Evolutionary conservation across 2,113 vertebrate genomes (phyloP).

Genomic region (Plestiodon gilberti): DNA sequence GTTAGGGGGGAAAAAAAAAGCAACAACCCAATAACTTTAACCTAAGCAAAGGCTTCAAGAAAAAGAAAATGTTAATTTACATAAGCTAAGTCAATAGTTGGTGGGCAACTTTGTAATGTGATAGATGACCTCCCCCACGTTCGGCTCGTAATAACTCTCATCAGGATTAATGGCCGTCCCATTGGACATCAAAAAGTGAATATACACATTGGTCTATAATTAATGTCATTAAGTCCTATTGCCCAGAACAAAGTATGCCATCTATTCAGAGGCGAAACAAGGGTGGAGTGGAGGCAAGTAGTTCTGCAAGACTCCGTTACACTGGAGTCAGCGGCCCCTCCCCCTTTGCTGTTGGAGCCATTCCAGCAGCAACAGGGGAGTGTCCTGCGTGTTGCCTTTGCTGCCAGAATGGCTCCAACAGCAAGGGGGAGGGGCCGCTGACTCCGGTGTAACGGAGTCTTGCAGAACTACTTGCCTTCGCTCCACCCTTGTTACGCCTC

Average conservation of each 20-base stretch:
- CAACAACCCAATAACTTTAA: neutral
- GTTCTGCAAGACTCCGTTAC: too few relatives aligned
- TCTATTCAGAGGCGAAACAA: too few relatives aligned
- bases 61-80: neutral
- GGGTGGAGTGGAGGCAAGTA: too few relatives aligned
- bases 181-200: neutral
- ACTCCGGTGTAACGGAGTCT: too few relatives aligned
- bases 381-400: too few relatives aligned
- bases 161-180: constrained; percentile 49
- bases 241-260: neutral
- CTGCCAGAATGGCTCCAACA: too few relatives aligned
- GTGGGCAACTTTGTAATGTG: neutral
- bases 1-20: constrained; percentile 19
- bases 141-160: neutral
- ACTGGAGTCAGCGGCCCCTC: too few relatives aligned
- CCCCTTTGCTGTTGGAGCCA: too few relatives aligned
- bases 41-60: neutral
- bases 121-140: constrained; percentile 30
- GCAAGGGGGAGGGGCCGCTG: too few relatives aligned
- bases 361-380: too few relatives aligned
- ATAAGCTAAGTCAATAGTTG: constrained; percentile 11
- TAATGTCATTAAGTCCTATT: neutral
- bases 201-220: neutral
- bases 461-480: too few relatives aligned
- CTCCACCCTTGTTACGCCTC: too few relatives aligned